Evolutionary conservation across 2,888 invertebrate genomes (phyloP).

Genomic region (Diloba caeruleocephala): DNA sequence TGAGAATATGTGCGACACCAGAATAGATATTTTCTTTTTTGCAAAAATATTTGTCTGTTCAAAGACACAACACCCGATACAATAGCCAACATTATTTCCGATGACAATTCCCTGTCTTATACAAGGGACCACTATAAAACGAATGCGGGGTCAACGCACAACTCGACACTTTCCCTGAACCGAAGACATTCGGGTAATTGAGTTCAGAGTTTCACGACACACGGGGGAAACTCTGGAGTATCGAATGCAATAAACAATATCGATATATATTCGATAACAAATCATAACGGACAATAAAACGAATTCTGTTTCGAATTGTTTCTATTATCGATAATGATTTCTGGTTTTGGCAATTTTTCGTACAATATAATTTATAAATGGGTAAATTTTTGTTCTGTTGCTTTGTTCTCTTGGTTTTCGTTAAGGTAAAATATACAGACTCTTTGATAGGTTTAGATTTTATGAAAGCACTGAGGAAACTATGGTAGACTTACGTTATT

Average conservation of each 20-base stretch:
- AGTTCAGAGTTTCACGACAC: slow-evolving; percentile 41
- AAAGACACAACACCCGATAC: slow-evolving; percentile 30
- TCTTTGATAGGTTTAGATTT: too few relatives aligned
- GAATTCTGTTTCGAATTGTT: slow-evolving; percentile 43
- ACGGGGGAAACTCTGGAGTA: slow-evolving; percentile 40
- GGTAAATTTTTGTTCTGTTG: background rate
- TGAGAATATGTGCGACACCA: too few relatives aligned
- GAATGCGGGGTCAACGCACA: slow-evolving; percentile 45
- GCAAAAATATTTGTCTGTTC: slow-evolving; percentile 22
- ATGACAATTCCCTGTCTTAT: slow-evolving; percentile 33
- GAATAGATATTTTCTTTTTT: too few relatives aligned
- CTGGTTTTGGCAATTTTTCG: slow-evolving; percentile 22
- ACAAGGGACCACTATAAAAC: slow-evolving; percentile 46
- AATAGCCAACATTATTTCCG: slow-evolving; percentile 45
- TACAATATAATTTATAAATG: slow-evolving; percentile 18
- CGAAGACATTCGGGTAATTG: slow-evolving; percentile 43
- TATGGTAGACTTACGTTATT: slow-evolving; percentile 14
- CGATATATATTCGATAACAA: slow-evolving; percentile 38
- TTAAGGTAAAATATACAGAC: too few relatives aligned
- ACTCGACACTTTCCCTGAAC: slow-evolving; percentile 38
- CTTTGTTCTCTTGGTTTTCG: too few relatives aligned
- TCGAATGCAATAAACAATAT: slow-evolving; percentile 43
- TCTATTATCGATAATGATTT: slow-evolving; percentile 37
- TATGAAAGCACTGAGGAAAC: slow-evolving; percentile 21
- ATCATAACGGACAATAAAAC: slow-evolving; percentile 44